phyloP scores from a whole-genome alignment of 1,140 invertebrate species.

The Geopemphigus sp. region DNA sequence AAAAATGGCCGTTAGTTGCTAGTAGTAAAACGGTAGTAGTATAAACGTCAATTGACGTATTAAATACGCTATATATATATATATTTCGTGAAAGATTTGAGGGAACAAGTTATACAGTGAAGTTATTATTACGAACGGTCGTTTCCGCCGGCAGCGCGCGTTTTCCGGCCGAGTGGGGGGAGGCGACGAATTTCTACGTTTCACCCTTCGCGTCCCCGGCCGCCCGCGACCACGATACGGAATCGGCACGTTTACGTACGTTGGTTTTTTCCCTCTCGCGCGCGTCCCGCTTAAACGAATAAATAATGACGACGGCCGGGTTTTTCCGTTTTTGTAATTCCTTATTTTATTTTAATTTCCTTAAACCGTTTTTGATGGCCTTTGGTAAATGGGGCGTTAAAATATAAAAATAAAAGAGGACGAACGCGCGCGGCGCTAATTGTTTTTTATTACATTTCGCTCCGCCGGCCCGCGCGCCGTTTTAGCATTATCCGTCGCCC shows the following conservation, averaged over 20 bases:
- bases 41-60: too few relatives aligned
- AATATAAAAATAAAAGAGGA: neutral
- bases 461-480: neutral
- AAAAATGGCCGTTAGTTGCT: too few relatives aligned
- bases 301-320: constrained; percentile 10
- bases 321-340: constrained; percentile 30
- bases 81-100: too few relatives aligned
- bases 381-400: constrained; percentile 44
- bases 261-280: neutral
- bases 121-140: too few relatives aligned
- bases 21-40: too few relatives aligned
- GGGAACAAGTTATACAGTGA: too few relatives aligned
- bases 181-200: neutral
- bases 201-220: neutral
- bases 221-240: neutral
- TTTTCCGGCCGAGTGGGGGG: constrained; percentile 5
- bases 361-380: constrained; percentile 43
- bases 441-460: constrained; percentile 34
- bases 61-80: too few relatives aligned
- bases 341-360: constrained; percentile 39
- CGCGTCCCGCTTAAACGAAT: constrained; percentile 23
- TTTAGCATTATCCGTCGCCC: neutral
- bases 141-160: too few relatives aligned
- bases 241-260: too few relatives aligned
- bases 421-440: neutral